Evolutionary conservation across 2,888 invertebrate genomes (phyloP), one percentile per base, ranked within the genome.

Genomic region (Venusia cambrica): DNA sequence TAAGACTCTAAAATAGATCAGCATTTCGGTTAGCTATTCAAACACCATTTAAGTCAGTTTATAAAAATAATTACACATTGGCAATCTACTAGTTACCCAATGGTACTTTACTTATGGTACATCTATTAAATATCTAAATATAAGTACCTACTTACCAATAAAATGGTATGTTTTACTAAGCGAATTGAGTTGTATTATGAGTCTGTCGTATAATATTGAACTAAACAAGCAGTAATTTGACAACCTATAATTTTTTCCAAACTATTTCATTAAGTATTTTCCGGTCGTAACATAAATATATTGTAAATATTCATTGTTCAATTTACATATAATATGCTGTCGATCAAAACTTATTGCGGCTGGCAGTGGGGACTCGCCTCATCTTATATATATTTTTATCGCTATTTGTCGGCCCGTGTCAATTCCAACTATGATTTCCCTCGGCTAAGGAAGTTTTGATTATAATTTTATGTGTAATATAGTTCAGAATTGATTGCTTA

Each of bases 391-490:
- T 54, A 57, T 57, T 54, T 57, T 56, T 56, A 51, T 48, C 29
- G 26, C 31, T 39, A 32, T 53, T 21, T 17, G 22, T 25, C 48
- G 21, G 17, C 33, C 27, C 34, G 35, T 31, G 48, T 51, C 49
- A 39, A 34, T 39, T 38, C 36, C 25, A 37, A 35, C 57, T 47
- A 40, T 51, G 58, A 62, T 63, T 55, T 55, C 58, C 54, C 51
- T 46, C 49, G 45, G 48, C 59, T 38, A 55, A 58, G 61, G 59
- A 55, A 53, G 55, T 61, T 64, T 57, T 45, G 48, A 66, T 54
- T 56, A 60, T 58, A 61, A 61, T 63, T 61, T 64, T 60, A 67
- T 59, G 50, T 54, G 45, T 48, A 62, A 60, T 67, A 65, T 55
- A 58, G 45, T 66, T 30, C 42, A 47, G 44, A 65, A 59, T 60